phyloP scores from a whole-genome alignment of 2,113 vertebrate species.

The Lepidothrix coronata region DNA sequence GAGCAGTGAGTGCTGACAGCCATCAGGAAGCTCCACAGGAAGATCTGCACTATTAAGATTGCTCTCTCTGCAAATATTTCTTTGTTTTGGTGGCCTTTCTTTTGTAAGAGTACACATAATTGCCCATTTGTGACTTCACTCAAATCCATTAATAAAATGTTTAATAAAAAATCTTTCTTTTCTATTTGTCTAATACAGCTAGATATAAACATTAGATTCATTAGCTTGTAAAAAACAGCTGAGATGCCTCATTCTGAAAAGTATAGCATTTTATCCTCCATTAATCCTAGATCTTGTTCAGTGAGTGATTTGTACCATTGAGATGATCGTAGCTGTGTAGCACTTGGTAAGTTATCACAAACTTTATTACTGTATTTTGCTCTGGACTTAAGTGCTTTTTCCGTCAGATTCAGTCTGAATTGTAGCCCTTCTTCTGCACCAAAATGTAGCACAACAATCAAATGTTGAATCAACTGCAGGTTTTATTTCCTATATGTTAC shows the following conservation, averaged over 20 bases:
- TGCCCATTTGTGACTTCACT: background rate
- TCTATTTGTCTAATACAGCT: background rate
- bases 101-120: background rate
- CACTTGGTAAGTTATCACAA: background rate
- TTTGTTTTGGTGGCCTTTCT: background rate
- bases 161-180: background rate
- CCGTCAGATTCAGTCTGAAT: background rate
- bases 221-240: background rate
- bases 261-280: background rate
- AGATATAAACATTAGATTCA: background rate
- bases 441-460: background rate
- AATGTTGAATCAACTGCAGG: background rate
- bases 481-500: background rate
- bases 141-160: background rate
- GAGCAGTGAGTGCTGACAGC: background rate
- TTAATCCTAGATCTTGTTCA: conserved; percentile 6
- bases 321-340: background rate
- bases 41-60: background rate
- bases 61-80: background rate
- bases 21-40: background rate
- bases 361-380: background rate
- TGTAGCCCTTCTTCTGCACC: background rate
- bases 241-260: background rate
- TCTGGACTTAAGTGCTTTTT: background rate
- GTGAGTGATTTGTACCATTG: background rate